Evolutionary conservation across 2,797 vertebrate species (phyloP).

Genomic region (Helarctos malayanus): DNA sequence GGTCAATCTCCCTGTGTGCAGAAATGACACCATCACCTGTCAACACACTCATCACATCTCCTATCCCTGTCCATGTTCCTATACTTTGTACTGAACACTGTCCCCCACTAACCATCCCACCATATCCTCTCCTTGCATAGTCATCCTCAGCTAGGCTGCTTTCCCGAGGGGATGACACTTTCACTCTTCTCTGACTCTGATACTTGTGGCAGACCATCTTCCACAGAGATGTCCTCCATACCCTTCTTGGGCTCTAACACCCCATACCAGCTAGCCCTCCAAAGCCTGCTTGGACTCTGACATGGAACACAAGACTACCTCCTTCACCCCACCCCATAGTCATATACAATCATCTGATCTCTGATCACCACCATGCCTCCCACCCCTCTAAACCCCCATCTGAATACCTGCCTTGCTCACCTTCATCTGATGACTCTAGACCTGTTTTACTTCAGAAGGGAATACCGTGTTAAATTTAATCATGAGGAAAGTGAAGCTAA

Average conservation of each 20-base stretch:
- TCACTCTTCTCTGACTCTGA: not conserved
- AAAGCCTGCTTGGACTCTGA: not conserved
- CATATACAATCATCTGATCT: not conserved
- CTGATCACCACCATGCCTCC: not conserved
- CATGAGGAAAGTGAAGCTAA: not conserved
- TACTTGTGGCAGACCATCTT: not conserved
- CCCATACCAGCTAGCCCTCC: not conserved
- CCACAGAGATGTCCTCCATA: not conserved
- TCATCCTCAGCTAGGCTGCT: not conserved
- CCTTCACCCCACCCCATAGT: not conserved
- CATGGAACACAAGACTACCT: fast-evolving
- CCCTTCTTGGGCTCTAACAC: not conserved
- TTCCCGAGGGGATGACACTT: fast-evolving
- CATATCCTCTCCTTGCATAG: no score
- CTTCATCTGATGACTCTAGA: not conserved
- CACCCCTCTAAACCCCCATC: fast-evolving
- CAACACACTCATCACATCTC: not conserved
- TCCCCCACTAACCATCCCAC: not conserved
- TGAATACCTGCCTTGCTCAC: not conserved
- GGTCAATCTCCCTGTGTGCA: not conserved
- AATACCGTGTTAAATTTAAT: not conserved
- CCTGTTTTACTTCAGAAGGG: not conserved
- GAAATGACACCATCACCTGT: not conserved
- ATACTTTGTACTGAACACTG: not conserved
- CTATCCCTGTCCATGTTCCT: not conserved